Evolutionary conservation across 2,797 vertebrate genomes (phyloP).

Genomic region (Gymnothorax reevesii): DNA sequence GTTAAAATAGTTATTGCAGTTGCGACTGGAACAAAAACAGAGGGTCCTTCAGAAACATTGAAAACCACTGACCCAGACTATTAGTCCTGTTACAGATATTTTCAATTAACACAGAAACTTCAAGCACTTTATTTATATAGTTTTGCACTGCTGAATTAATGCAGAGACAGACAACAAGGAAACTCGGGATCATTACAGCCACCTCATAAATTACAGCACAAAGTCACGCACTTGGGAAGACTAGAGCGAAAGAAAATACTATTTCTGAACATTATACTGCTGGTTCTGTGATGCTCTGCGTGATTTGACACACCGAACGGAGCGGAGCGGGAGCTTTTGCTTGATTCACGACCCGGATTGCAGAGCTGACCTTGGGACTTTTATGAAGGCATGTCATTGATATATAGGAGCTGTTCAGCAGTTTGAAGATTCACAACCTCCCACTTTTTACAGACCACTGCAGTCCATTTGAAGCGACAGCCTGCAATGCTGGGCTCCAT

Average conservation of each 20-base stretch:
- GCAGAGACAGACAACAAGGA: not conserved
- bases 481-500: conserved; percentile 26
- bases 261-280: not conserved
- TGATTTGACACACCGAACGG: not conserved
- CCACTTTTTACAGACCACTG: conserved; percentile 60
- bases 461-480: conserved; percentile 56
- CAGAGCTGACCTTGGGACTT: conserved; percentile 60
- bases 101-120: not conserved
- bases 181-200: not conserved
- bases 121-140: no score
- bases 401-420: conserved; percentile 41
- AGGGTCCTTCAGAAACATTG: no score
- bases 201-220: not conserved
- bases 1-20: no score
- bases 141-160: not conserved
- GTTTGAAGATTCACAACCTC: conserved; percentile 63
- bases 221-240: conserved; percentile 8
- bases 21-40: no score
- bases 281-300: not conserved
- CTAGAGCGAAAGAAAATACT: not conserved
- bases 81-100: not conserved
- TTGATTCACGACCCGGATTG: not conserved
- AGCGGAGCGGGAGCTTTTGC: no score
- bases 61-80: not conserved
- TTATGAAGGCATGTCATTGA: conserved; percentile 61